Evolutionary conservation across 2,888 invertebrate species (phyloP).

Genomic region (Limnephilus auricula): DNA sequence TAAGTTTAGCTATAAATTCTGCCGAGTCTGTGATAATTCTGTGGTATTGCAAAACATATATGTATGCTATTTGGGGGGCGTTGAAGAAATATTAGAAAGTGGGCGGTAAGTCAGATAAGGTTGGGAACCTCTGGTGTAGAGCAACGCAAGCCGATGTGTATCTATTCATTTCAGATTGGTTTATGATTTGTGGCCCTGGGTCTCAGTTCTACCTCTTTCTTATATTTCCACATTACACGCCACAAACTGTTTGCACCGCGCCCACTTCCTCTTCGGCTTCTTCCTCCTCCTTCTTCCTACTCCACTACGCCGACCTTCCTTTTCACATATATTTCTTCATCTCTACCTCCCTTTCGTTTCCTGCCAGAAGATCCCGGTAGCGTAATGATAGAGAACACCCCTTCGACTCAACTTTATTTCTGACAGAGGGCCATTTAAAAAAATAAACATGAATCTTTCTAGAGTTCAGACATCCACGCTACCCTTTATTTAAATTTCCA

Average conservation of each 20-base stretch:
- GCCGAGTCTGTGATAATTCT: too few relatives aligned
- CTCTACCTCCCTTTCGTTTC: conserved; percentile 25
- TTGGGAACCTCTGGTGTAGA: not conserved
- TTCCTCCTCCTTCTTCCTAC: not conserved
- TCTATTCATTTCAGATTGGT: conserved; percentile 60
- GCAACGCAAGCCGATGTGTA: conserved; percentile 40
- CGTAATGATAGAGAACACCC: not conserved
- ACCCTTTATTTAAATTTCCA: not conserved
- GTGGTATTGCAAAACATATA: too few relatives aligned
- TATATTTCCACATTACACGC: conserved; percentile 29
- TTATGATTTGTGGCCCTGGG: conserved; percentile 58
- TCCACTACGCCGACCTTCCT: conserved; percentile 20
- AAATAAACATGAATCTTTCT: not conserved
- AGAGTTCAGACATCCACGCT: not conserved
- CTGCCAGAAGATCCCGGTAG: conserved; percentile 6
- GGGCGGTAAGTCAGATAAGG: too few relatives aligned
- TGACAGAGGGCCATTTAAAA: not conserved
- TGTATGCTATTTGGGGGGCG: too few relatives aligned
- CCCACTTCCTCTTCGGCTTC: conserved; percentile 26
- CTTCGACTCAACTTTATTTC: not conserved
- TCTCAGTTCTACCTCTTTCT: conserved; percentile 48
- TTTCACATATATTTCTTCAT: conserved; percentile 46
- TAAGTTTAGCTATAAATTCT: too few relatives aligned
- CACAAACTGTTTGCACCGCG: conserved; percentile 29
- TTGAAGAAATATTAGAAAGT: too few relatives aligned